Evolutionary conservation across 2,113 vertebrate species (phyloP).

Genomic region (Prietella phreatophila): DNA sequence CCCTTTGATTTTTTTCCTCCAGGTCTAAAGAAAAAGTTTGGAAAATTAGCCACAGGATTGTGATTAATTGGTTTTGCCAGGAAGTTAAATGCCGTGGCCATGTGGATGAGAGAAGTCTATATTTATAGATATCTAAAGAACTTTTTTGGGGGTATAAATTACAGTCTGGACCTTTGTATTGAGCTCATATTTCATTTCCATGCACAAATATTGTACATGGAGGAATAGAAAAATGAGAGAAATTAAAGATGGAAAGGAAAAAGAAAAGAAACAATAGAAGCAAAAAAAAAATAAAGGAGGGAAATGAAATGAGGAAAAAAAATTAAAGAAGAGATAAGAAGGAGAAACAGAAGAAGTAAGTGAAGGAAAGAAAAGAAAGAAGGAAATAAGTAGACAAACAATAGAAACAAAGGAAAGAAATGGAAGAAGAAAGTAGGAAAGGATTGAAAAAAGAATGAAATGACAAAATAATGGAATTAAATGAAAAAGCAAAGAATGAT

Average conservation of each 20-base stretch:
- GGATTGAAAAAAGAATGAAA: neutral
- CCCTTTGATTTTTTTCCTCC: conserved; percentile 1
- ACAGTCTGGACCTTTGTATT: conserved; percentile 9
- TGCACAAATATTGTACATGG: no score
- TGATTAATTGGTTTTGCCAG: conserved; percentile 68
- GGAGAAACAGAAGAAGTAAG: neutral
- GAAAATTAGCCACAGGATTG: conserved; percentile 63
- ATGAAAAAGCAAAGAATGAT: neutral
- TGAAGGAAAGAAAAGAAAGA: neutral
- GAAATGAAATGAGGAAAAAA: neutral
- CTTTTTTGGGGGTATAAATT: neutral
- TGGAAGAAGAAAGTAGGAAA: neutral
- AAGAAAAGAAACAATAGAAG: neutral
- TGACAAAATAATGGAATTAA: no score
- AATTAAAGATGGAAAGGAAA: neutral
- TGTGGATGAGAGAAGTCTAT: neutral
- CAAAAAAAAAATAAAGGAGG: neutral
- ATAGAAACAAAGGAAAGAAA: neutral
- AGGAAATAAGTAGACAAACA: neutral
- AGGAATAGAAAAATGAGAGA: neutral
- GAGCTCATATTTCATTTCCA: neutral
- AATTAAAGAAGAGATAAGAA: neutral
- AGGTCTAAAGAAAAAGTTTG: conserved; percentile 17
- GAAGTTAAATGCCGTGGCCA: conserved; percentile 46
- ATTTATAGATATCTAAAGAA: conserved; percentile 15